Percentiles rank a stretch among this genome's conserved stretches.
Evolutionary conservation across 2,888 invertebrate genomes (phyloP).

Genomic region (Lissocephala sabroskyi): DNA sequence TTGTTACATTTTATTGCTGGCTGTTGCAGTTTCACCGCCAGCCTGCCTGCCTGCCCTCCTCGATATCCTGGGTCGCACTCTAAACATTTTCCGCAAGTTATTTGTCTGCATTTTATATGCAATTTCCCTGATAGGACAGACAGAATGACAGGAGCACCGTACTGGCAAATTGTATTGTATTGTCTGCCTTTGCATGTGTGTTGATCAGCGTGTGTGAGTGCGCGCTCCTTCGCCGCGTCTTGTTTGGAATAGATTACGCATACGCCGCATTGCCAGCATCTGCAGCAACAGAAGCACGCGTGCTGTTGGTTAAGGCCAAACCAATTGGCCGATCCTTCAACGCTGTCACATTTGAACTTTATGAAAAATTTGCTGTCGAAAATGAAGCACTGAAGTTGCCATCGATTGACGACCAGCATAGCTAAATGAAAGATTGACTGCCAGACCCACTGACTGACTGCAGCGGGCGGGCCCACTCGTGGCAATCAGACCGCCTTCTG

Average conservation of each 20-base stretch:
- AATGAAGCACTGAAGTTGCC: slow-evolving; percentile 5
- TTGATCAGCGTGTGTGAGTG: slow-evolving; percentile 31
- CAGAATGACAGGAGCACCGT: slow-evolving; percentile 16
- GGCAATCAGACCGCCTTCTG: slow-evolving; percentile 26
- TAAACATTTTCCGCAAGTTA: slow-evolving; percentile 37
- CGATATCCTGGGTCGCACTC: slow-evolving; percentile 41
- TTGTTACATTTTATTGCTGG: slow-evolving; percentile 68
- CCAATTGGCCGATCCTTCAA: slow-evolving; percentile 37
- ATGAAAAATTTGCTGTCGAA: slow-evolving; percentile 13
- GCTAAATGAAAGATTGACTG: background rate
- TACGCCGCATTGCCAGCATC: slow-evolving; percentile 34
- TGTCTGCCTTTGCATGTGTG: too few species aligned
- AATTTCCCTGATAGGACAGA: slow-evolving; percentile 36
- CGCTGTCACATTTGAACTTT: slow-evolving; percentile 2
- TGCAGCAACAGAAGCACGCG: too few species aligned
- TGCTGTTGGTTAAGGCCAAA: slow-evolving; percentile 5
- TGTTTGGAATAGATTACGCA: slow-evolving; percentile 57
- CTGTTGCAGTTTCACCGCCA: slow-evolving; percentile 17
- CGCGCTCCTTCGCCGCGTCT: slow-evolving; percentile 37
- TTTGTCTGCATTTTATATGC: slow-evolving; percentile 58
- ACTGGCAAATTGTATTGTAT: slow-evolving; percentile 59
- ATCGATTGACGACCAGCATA: slow-evolving; percentile 5
- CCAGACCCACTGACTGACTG: too few species aligned
- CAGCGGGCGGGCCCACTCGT: too few species aligned
- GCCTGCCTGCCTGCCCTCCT: slow-evolving; percentile 1